Percentiles rank a stretch among this genome's conserved stretches.
Conservation (phyloP, 2,888 invertebrate genomes). For the Erynnis tages region DNA sequence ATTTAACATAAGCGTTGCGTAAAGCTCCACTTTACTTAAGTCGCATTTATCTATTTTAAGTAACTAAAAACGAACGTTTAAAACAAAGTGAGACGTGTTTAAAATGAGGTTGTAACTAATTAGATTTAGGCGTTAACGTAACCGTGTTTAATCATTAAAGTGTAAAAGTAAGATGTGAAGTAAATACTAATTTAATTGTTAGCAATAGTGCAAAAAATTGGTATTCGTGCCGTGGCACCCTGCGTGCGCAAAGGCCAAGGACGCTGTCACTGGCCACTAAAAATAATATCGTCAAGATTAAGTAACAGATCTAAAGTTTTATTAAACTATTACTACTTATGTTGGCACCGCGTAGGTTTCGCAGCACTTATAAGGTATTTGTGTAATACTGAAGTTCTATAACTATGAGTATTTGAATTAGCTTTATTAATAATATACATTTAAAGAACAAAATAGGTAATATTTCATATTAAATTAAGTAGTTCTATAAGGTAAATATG, state of each 20-base stretch:
- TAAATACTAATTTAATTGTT: too few species aligned
- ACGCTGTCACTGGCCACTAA: constrained; percentile 7
- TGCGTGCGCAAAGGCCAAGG: constrained; percentile 7
- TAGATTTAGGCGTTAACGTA: constrained; percentile 37
- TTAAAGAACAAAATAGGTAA: too few species aligned
- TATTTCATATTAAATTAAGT: too few species aligned
- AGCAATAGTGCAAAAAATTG: constrained; percentile 32
- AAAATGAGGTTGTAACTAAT: constrained; percentile 54
- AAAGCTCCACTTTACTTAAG: constrained; percentile 28
- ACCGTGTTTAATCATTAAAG: too few species aligned
- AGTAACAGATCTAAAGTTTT: not conserved
- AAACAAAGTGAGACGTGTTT: too few species aligned
- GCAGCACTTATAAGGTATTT: too few species aligned
- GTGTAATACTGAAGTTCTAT: too few species aligned
- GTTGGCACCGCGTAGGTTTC: too few species aligned
- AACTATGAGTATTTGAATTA: too few species aligned
- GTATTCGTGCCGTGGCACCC: not conserved
- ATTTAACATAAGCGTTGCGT: constrained; percentile 26
- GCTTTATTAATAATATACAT: too few species aligned
- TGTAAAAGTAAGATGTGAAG: too few species aligned
- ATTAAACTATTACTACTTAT: not conserved
- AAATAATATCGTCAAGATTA: constrained; percentile 1
- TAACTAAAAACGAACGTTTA: constrained; percentile 42
- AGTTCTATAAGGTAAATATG: too few species aligned
- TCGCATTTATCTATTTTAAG: not conserved